Evolutionary conservation across 2,888 invertebrate species (phyloP).

Genomic region (Aleiodes alternator): DNA sequence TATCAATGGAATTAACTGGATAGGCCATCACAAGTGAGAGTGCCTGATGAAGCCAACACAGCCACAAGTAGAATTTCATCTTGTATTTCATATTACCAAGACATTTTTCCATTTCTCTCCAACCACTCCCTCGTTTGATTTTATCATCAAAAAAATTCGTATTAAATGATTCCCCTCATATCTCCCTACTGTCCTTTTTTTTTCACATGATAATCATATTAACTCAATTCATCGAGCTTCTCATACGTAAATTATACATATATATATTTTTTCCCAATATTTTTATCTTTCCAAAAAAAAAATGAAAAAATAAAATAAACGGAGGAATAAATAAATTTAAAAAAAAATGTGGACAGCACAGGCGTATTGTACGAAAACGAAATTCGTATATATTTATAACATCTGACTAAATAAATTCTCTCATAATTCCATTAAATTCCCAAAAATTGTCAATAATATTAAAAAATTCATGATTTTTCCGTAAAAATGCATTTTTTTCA

Average conservation of each 20-base stretch:
- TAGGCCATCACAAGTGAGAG: constrained; percentile 66
- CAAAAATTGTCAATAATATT: too few relatives aligned
- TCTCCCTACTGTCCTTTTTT: neutral
- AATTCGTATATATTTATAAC: too few relatives aligned
- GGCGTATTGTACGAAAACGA: too few relatives aligned
- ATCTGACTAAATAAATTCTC: too few relatives aligned
- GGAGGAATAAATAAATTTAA: too few relatives aligned
- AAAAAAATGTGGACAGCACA: too few relatives aligned
- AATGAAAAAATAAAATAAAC: neutral
- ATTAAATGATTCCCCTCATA: neutral
- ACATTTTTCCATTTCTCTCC: constrained; percentile 52
- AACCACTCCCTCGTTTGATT: constrained; percentile 39
- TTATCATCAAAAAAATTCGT: neutral
- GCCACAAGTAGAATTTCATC: constrained; percentile 68
- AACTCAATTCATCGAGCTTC: neutral
- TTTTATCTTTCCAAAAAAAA: constrained; percentile 1
- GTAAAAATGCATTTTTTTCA: neutral
- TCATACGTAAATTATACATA: neutral
- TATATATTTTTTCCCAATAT: neutral
- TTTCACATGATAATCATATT: constrained; percentile 14
- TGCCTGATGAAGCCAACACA: constrained; percentile 69
- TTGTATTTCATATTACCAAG: constrained; percentile 45
- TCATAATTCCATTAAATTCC: too few relatives aligned
- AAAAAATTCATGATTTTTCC: neutral
- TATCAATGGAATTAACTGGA: constrained; percentile 63